Base-by-base conservation (phyloP, 2,797 vertebrate species). In the Acipenser transmontanus region DNA sequence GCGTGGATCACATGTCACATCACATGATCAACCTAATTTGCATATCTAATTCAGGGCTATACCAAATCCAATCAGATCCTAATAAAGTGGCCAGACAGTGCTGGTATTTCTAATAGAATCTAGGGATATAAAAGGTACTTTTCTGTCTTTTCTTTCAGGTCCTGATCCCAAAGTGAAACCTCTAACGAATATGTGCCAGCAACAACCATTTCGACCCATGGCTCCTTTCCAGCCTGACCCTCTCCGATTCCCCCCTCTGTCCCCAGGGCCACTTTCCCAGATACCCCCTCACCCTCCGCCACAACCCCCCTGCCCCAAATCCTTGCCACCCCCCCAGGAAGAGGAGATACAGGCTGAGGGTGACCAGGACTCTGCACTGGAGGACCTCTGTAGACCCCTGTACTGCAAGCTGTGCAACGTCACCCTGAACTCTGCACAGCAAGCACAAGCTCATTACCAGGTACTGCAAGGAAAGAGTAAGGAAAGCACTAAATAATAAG, bases 331-430 rank as follows among this genome's bases (percentile, higher is more conserved):
- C 64, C 59, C 81, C 8, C 83, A 92, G 65, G 95, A 97, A 64
- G 94, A 95, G 68, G 91, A 93, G 50, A 85, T 88, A 65, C 77
- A 78, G 0, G 78, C 84, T 63, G 89, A 80, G 56, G 73, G 75
- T 66, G 95, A 97, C 68, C 94, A 91, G 79, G 95, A 98, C 63
- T 87, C 91, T 74, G 73, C 92, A 65, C 80, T 96, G 83, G 95
- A 95, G 78, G 97, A 98, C 72, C 89, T 99, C 57, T 98, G 97
- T 82, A 97, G 94, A 82, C 96, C 97, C 50, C 85, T 99, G 62
- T 97, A 94, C 88, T 99, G 97, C 86, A 98, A 95, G 83, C 95
- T 99, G 76, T 99, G 97, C 85, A 98, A 98, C 72, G 95, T 98
- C 74, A 97, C 95, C 59, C 90, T 99, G 77, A 99, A 99, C 84